Evolutionary conservation across 2,113 vertebrate genomes (phyloP).

Genomic region (Gambusia holbrooki): DNA sequence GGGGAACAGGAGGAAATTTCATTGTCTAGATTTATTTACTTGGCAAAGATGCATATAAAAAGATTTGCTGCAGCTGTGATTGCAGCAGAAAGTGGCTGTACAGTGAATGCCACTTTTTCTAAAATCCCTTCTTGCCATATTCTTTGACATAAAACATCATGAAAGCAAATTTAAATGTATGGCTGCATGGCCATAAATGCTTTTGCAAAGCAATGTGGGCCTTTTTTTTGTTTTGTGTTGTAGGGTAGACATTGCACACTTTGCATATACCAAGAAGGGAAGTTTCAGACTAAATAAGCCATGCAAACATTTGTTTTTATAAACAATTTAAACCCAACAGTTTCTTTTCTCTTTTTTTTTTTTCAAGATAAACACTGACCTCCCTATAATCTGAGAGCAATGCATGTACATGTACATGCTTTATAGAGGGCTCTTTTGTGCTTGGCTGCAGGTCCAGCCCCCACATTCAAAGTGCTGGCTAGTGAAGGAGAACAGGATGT

Average conservation of each 20-base stretch:
- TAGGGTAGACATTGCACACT: not conserved
- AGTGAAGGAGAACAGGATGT: constrained; percentile 52
- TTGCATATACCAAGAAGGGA: not conserved
- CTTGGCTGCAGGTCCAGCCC: not conserved
- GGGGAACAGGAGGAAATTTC: no score
- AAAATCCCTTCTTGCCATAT: no score
- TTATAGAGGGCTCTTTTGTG: constrained; percentile 10
- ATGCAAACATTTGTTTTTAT: not conserved
- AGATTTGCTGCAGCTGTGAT: no score
- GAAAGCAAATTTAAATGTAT: no score
- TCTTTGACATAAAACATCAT: no score
- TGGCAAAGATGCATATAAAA: no score
- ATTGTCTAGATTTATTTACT: no score
- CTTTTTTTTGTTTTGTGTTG: not conserved
- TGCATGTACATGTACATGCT: not conserved
- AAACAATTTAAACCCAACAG: not conserved
- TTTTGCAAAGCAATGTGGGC: not conserved
- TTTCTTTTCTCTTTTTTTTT: no score
- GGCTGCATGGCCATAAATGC: not conserved
- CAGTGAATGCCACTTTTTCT: no score
- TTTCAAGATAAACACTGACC: no score
- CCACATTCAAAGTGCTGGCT: constrained; percentile 22
- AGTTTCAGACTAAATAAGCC: not conserved
- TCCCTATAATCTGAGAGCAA: not conserved
- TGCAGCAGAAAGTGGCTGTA: no score